These are phyloP conservation scores for Ceryle rudis DNA, from an alignment of 2,797 vertebrate species.

Conservation along the genomic window DNA sequence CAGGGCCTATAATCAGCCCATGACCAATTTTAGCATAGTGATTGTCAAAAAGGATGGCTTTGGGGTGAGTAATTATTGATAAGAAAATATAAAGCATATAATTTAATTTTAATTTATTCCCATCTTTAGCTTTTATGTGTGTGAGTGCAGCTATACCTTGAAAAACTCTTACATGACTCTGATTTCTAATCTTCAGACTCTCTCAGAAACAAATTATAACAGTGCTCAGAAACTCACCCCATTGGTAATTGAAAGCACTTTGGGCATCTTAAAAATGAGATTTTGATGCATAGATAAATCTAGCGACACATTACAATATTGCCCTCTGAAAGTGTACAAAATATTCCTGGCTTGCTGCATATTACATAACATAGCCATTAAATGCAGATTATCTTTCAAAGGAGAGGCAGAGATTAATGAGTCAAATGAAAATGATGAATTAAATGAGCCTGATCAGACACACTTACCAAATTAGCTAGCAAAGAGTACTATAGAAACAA, in stretches of 20 bases:
- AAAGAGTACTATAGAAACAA: slow-evolving; percentile 58
- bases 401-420: slow-evolving; percentile 78
- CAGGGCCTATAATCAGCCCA: background rate
- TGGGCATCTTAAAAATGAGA: slow-evolving; percentile 61
- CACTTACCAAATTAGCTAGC: slow-evolving; percentile 65
- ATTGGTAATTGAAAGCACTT: slow-evolving; percentile 63
- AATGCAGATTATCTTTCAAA: slow-evolving; percentile 77
- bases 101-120: slow-evolving; percentile 56
- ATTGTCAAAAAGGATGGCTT: background rate
- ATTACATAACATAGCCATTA: slow-evolving; percentile 73
- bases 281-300: slow-evolving; percentile 67
- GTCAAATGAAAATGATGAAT: slow-evolving; percentile 74
- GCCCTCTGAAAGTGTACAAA: slow-evolving; percentile 39
- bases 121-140: background rate
- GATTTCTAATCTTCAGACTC: slow-evolving; percentile 35
- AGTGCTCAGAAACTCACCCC: slow-evolving; percentile 30
- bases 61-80: background rate
- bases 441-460: slow-evolving; percentile 68
- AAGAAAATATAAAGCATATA: slow-evolving; percentile 22
- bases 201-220: slow-evolving; percentile 15
- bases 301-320: slow-evolving; percentile 32
- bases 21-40: background rate
- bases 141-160: background rate
- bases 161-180: background rate
- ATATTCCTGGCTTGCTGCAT: slow-evolving; percentile 65